phyloP scores from a whole-genome alignment of 1,140 invertebrate genomes.

The Triops cancriformis region DNA sequence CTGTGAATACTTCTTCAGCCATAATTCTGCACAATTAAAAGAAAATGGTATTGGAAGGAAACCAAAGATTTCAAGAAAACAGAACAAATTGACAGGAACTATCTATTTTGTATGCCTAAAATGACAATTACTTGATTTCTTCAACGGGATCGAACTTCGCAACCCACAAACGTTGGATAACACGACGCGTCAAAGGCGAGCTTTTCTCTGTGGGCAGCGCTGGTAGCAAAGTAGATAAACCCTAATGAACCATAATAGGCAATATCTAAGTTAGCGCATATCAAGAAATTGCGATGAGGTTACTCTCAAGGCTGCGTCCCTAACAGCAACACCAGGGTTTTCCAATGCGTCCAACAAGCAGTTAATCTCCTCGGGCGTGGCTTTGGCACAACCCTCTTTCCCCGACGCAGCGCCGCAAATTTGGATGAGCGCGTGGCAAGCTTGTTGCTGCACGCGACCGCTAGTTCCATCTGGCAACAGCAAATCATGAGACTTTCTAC shows the following conservation, averaged over 20 bases:
- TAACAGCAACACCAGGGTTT: slow-evolving; percentile 56
- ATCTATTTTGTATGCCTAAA: too few species aligned
- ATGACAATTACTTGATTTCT: slow-evolving; percentile 43
- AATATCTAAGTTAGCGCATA: slow-evolving; percentile 21
- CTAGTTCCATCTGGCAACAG: slow-evolving; percentile 45
- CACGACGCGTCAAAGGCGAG: slow-evolving; percentile 48
- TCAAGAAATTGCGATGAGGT: slow-evolving; percentile 27
- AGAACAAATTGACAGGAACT: neutral
- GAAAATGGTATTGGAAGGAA: neutral
- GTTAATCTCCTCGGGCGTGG: slow-evolving; percentile 59
- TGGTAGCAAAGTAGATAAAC: slow-evolving; percentile 53
- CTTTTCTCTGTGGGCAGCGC: slow-evolving; percentile 54
- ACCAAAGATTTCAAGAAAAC: neutral
- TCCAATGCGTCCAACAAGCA: slow-evolving; percentile 68
- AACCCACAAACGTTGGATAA: slow-evolving; percentile 66
- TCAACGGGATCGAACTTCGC: slow-evolving; percentile 56
- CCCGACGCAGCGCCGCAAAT: slow-evolving; percentile 62
- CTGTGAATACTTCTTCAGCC: slow-evolving; percentile 58
- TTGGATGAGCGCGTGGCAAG: slow-evolving; percentile 63
- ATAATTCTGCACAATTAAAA: neutral
- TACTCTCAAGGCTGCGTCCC: slow-evolving; percentile 67
- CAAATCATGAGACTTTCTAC: too few species aligned
- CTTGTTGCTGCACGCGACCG: slow-evolving; percentile 62
- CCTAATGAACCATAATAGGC: slow-evolving; percentile 38
- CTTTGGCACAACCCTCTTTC: slow-evolving; percentile 49